Base-by-base conservation (phyloP, 2,888 invertebrate species). In the Strigamia maritima region DNA sequence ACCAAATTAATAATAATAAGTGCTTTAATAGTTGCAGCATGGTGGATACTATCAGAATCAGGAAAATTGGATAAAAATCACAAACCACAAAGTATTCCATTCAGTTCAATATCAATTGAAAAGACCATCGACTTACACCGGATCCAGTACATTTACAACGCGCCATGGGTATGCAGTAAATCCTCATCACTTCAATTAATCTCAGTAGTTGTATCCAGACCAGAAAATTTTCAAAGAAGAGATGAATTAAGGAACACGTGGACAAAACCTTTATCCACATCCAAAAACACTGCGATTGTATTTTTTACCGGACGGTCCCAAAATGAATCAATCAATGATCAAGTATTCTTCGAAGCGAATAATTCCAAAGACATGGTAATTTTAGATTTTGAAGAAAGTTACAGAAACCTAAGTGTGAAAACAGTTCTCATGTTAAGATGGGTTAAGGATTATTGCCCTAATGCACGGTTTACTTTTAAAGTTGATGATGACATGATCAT, bases 401-500 rank as follows among this genome's bases (percentile, higher is more conserved):
- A 54, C 54, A 54, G 16, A 16, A 54, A 54, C 16, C 16, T 54
- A 54, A 54, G 54, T 19, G 4, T 54, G 19, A 54, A 54, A 54
- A 54, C 16, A 12, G 16, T 54, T 54, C 16, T 54, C 6, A 54
- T 54, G 16, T n/a, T 54, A 16, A 54, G 16, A 16, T 54, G 54
- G 54, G 54, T 54, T 7, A 54, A 54, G 14, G 54, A 54, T 54
- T 12, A n/a, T 87, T 94, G 94, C 86, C 90, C 91, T 81, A 89
- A 90, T 83, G 92, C 91, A 82, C 90, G 90, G 84, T 92, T 90
- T 83, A 89, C 94, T 84, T 89, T 94, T 82, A 94, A 94, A 89
- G 93, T 93, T 1, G 94, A 94, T 86, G 94, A 94, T 86, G 94
- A 94, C 86, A 93, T 94, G 93, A 94, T 94, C 86, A 92, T 94